A percentile compares a stretch with the other conserved stretches of the same genome.
Evolutionary conservation across 1,140 invertebrate genomes (phyloP).

Genomic region (Propsilocerus akamusi): DNA sequence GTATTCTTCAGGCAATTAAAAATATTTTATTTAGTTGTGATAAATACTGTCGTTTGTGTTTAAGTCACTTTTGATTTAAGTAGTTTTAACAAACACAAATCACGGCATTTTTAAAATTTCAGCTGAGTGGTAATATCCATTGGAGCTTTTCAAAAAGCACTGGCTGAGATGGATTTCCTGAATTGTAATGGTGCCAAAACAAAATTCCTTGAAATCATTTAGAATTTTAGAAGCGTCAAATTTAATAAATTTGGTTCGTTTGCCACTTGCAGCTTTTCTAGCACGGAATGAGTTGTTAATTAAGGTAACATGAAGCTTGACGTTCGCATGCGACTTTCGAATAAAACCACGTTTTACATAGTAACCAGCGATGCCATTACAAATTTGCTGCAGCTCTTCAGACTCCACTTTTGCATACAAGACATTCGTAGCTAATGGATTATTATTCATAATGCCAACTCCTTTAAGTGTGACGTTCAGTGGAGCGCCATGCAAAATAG

Average conservation of each 20-base stretch:
- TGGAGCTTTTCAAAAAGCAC: constrained; percentile 3
- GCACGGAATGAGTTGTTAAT: constrained; percentile 8
- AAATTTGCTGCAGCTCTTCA: constrained; percentile 32
- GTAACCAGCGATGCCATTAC: constrained; percentile 24
- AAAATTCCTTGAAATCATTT: constrained; percentile 7
- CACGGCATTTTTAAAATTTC: constrained; percentile 7
- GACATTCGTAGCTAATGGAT: constrained; percentile 47
- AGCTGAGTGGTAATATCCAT: constrained; percentile 9
- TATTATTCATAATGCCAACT: constrained; percentile 72
- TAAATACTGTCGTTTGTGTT: no score
- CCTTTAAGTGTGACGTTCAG: constrained; percentile 30
- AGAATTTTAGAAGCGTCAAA: constrained; percentile 11
- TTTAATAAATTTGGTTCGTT: background rate
- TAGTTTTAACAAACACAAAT: no score
- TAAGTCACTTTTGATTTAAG: no score
- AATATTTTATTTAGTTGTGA: no score
- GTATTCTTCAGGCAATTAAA: no score
- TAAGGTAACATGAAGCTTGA: constrained; percentile 12
- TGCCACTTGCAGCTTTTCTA: background rate
- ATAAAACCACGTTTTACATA: constrained; percentile 8
- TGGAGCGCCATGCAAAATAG: constrained; percentile 3
- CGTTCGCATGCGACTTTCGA: constrained; percentile 2
- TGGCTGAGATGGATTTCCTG: constrained; percentile 11
- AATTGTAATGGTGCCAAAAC: constrained; percentile 9
- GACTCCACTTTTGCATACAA: constrained; percentile 46